These are phyloP conservation scores for Gymnobelideus leadbeateri DNA, from an alignment of 2,113 vertebrate species.

Conservation along the genomic window DNA sequence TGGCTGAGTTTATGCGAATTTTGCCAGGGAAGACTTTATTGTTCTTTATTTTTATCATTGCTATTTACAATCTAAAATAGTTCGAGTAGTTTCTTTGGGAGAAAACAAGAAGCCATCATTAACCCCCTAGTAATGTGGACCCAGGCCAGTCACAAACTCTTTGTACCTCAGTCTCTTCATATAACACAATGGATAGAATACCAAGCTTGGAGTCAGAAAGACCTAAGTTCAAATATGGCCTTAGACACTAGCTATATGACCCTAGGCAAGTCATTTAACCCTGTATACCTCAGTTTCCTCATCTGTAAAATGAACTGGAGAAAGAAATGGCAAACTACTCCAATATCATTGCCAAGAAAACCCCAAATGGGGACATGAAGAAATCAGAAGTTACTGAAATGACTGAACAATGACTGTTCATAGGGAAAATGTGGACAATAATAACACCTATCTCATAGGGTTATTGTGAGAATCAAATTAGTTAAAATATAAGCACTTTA, in stretches of 20 bases:
- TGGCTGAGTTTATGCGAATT: neutral
- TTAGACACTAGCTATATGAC: neutral
- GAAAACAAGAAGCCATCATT: constrained; percentile 1
- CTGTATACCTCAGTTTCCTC: neutral
- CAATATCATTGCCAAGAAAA: neutral
- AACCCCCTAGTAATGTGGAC: neutral
- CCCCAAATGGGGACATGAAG: neutral
- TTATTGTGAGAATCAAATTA: neutral
- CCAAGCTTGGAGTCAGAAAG: neutral
- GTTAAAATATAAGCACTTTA: neutral
- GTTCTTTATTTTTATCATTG: neutral
- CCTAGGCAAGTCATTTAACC: neutral
- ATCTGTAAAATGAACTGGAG: neutral
- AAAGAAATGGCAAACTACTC: neutral
- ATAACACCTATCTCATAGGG: neutral
- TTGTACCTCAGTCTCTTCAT: neutral
- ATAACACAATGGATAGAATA: neutral
- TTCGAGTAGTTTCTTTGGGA: constrained; percentile 23
- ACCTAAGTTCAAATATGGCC: neutral
- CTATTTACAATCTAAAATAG: constrained; percentile 36
- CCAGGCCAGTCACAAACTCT: neutral
- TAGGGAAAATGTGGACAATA: neutral
- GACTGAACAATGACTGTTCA: neutral
- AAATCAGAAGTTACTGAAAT: too few species aligned
- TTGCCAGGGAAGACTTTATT: neutral